phyloP scores from a whole-genome alignment of 2,113 vertebrate genomes.

The Rhinoderma darwinii region DNA sequence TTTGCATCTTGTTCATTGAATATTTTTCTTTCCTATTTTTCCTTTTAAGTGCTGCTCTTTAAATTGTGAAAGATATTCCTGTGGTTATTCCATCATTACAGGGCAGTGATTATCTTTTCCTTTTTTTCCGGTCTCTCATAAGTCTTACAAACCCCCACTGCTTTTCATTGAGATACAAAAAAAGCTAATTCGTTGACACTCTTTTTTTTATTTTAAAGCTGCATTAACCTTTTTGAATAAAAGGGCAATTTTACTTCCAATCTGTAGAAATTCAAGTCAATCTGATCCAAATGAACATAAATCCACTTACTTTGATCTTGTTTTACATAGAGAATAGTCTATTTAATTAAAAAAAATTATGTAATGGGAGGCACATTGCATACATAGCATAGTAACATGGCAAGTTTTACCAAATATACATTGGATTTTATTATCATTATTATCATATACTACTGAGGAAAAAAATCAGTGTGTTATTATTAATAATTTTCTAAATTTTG shows the following conservation, averaged over 20 bases:
- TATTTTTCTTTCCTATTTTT: not conserved
- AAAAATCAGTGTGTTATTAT: too few relatives aligned
- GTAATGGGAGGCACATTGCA: not conserved
- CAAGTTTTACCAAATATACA: not conserved
- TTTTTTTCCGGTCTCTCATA: constrained; percentile 21
- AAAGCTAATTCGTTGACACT: constrained; percentile 38
- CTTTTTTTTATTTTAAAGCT: constrained; percentile 35
- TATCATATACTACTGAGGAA: too few relatives aligned
- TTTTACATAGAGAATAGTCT: constrained; percentile 1
- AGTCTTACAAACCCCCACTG: constrained; percentile 29
- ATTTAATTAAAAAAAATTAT: constrained; percentile 3
- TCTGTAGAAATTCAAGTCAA: constrained; percentile 44
- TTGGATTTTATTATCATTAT: not conserved
- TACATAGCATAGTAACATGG: not conserved
- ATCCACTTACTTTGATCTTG: constrained; percentile 37
- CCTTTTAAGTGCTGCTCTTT: constrained; percentile 35
- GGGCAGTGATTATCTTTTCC: constrained; percentile 32
- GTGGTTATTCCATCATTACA: constrained; percentile 39
- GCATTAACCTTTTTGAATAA: constrained; percentile 41
- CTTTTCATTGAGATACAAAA: constrained; percentile 36
- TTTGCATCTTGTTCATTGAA: constrained; percentile 26
- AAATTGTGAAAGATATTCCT: constrained; percentile 36
- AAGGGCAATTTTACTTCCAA: constrained; percentile 33
- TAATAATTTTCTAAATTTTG: not conserved
- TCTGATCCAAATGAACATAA: constrained; percentile 41